A percentile compares a stretch with the other conserved stretches of the same genome.
Evolutionary conservation across 2,797 vertebrate genomes (phyloP).

Genomic region (Lepus oiostolus): DNA sequence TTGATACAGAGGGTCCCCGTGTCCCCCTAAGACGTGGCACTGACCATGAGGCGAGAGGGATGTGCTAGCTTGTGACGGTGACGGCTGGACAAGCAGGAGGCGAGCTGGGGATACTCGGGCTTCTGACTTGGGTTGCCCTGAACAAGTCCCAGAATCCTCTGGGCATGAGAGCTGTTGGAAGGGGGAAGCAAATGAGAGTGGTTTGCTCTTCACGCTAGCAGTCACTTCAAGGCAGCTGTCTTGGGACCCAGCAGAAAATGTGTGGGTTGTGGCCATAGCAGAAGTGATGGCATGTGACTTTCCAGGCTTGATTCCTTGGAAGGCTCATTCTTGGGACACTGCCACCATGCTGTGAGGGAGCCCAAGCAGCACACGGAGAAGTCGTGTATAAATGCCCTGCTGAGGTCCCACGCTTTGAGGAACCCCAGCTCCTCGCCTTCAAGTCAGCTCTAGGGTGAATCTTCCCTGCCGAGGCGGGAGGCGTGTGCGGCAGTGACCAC

Average conservation of each 20-base stretch:
- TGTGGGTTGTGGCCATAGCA: not conserved
- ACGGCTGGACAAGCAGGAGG: not conserved
- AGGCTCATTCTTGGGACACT: not conserved
- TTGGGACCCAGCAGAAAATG: not conserved
- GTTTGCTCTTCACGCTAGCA: not conserved
- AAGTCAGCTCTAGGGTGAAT: not conserved
- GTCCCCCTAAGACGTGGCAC: not conserved
- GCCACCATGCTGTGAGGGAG: not conserved
- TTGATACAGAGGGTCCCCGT: not conserved
- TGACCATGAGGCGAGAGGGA: not conserved
- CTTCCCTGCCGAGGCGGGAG: not conserved
- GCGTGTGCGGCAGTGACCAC: not conserved
- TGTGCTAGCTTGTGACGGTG: not conserved
- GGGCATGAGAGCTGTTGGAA: not conserved
- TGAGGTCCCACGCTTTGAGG: not conserved
- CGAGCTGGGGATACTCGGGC: not conserved
- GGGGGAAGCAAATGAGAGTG: not conserved
- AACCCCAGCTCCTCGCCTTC: not conserved
- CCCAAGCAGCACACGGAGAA: not conserved
- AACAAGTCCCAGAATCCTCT: not conserved
- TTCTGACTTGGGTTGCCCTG: not conserved
- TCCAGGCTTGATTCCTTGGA: not conserved
- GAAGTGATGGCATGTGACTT: not conserved
- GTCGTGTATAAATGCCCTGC: not conserved
- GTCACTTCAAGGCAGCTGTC: not conserved